These are phyloP conservation scores for Huso huso DNA, from an alignment of 2,797 vertebrate species.

Conservation along the genomic window DNA sequence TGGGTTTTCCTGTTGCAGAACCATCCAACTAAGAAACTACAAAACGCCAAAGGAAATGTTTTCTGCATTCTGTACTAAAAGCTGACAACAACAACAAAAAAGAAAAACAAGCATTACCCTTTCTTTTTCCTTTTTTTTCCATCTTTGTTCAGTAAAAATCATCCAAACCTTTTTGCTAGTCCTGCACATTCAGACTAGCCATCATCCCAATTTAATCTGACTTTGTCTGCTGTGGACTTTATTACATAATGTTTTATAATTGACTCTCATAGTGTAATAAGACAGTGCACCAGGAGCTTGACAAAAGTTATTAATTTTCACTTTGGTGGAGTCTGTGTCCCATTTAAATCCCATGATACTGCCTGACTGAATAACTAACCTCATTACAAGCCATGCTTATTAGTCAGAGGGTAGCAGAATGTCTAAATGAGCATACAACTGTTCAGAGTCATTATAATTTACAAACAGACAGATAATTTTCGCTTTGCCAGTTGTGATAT, in stretches of 20 bases:
- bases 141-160: conserved; percentile 49
- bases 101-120: not conserved
- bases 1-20: conserved; percentile 25
- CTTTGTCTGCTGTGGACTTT: conserved; percentile 87
- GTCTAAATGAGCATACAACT: conserved; percentile 68
- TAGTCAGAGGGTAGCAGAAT: conserved; percentile 77
- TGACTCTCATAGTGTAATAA: conserved; percentile 94
- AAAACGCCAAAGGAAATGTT: conserved; percentile 30
- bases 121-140: not conserved
- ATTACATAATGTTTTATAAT: conserved; percentile 98
- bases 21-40: conserved; percentile 28
- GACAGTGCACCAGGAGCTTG: conserved; percentile 92
- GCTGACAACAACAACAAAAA: conserved; percentile 23
- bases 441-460: conserved; percentile 63
- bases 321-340: conserved; percentile 96
- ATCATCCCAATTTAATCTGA: conserved; percentile 88
- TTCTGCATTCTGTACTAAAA: conserved; percentile 28
- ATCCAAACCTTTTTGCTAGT: conserved; percentile 31
- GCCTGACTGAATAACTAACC: conserved; percentile 85
- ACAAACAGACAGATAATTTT: conserved; percentile 68
- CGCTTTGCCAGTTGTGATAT: conserved; percentile 43
- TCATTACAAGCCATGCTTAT: conserved; percentile 94
- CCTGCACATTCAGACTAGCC: conserved; percentile 48
- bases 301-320: conserved; percentile 99
- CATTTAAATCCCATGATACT: conserved; percentile 95